Base-by-base conservation (phyloP, 2,113 vertebrate species). In the Sapajus apella region DNA sequence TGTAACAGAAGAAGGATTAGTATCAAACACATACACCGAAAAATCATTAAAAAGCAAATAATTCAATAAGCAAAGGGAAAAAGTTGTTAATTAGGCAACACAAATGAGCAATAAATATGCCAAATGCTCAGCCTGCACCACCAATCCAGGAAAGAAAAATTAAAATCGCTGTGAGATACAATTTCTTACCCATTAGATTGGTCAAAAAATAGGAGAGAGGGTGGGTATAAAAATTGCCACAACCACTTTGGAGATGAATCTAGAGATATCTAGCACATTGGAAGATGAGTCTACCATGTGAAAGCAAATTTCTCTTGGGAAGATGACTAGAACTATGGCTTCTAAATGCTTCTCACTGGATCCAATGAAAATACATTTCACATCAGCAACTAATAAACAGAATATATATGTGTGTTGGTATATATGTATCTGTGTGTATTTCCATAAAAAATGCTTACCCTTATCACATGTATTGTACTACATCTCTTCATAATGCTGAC, bases 201-300 rank as follows among this genome's bases (percentile, higher is more conserved):
- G n/a, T 55, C 16, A 12, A 43, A 58, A 95, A 70, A 77, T 66
- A 20, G 6, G 20, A 8, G 23, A 47, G 37, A 3, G 20, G 27
- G 6, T 40, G 37, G 37, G 6, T 52, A 61, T 86, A 80, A 64
- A 80, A 58, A 72, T 40, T 35, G 55, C 50, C 32, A 27, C 18
- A 35, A 52, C 8, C 43, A 5, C 43, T 75, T 77, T 64, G 43
- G 25, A 83, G 18, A 75, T 56, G 37, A 66, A 64, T 25, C 37
- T 37, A 7, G 13, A 88, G 30, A 17, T 92, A 92, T n/a, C 45
- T 25, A 16, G 30, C 11, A 64, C 37, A 9, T 20, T 23, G 13
- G 27, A 88, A 70, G 6, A 7, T 13, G 3, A 2, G 13, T 1
- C 25, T 11, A 10, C 13, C 14, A 21, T 0, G 12, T 16, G 32